phyloP scores from a whole-genome alignment of 2,888 invertebrate species.

The Metacarcinus magister region DNA sequence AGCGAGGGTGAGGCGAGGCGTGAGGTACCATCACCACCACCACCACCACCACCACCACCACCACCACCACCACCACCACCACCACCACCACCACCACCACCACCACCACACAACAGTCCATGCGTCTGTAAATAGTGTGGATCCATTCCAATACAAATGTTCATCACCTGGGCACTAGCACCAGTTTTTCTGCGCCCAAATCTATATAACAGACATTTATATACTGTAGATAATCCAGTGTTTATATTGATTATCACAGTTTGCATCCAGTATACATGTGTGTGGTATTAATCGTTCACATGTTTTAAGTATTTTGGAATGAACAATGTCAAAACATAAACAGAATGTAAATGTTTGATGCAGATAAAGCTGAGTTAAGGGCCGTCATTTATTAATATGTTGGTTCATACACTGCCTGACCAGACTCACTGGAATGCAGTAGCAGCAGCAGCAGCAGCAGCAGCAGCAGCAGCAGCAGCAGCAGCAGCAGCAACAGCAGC shows the following conservation, averaged over 20 bases:
- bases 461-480: too few relatives aligned
- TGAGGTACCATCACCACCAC: background rate
- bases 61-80: too few relatives aligned
- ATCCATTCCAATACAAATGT: background rate
- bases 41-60: background rate
- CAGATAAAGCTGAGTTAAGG: background rate
- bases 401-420: background rate
- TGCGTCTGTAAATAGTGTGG: background rate
- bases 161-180: background rate
- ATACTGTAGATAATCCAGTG: background rate
- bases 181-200: background rate
- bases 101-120: background rate
- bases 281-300: background rate
- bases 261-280: background rate
- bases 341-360: background rate
- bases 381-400: background rate
- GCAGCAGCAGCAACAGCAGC: background rate
- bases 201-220: background rate
- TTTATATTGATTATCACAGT: background rate
- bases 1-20: background rate
- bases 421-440: background rate
- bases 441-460: too few relatives aligned
- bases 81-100: background rate
- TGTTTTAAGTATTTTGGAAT: background rate
- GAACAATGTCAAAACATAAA: background rate